Evolutionary conservation across 2,113 vertebrate genomes (phyloP).

Genomic region (Stegostoma tigrinum): DNA sequence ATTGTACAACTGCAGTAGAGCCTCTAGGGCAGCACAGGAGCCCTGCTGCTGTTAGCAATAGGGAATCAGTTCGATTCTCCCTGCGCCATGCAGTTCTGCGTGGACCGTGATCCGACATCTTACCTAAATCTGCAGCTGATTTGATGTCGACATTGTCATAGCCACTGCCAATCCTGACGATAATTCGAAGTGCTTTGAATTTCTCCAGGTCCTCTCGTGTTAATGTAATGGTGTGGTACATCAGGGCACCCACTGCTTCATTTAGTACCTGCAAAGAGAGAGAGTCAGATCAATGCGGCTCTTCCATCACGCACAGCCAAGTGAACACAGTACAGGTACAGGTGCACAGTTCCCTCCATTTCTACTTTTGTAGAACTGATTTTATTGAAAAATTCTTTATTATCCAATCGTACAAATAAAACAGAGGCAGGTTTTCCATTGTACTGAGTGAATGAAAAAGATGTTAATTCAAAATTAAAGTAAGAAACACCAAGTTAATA

Average conservation of each 20-base stretch:
- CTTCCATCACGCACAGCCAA: not conserved
- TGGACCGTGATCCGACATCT: conserved; percentile 39
- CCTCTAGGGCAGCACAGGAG: not conserved
- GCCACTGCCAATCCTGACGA: conserved; percentile 78
- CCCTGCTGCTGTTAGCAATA: not conserved
- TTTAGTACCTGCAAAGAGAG: conserved; percentile 70
- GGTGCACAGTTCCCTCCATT: not conserved
- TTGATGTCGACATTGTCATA: conserved; percentile 84
- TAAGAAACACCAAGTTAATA: not conserved
- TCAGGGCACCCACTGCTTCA: conserved; percentile 77
- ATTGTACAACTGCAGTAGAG: not conserved
- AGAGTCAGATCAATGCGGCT: conserved; percentile 3
- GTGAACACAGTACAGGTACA: not conserved
- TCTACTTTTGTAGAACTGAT: not conserved
- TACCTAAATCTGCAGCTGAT: conserved; percentile 79
- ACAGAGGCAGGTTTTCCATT: not conserved
- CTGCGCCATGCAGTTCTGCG: not conserved
- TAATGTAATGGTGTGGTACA: conserved; percentile 84
- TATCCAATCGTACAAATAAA: not conserved
- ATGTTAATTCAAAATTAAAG: not conserved
- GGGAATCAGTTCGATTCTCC: not conserved
- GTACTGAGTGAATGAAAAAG: not conserved
- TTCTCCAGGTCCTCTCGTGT: conserved; percentile 84
- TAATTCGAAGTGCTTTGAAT: conserved; percentile 79
- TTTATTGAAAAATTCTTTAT: not conserved